A percentile compares a stretch with the other conserved stretches of the same genome.
These are phyloP conservation scores for Bambusicola thoracicus DNA, from an alignment of 2,113 vertebrate species.

Conservation along the genomic window DNA sequence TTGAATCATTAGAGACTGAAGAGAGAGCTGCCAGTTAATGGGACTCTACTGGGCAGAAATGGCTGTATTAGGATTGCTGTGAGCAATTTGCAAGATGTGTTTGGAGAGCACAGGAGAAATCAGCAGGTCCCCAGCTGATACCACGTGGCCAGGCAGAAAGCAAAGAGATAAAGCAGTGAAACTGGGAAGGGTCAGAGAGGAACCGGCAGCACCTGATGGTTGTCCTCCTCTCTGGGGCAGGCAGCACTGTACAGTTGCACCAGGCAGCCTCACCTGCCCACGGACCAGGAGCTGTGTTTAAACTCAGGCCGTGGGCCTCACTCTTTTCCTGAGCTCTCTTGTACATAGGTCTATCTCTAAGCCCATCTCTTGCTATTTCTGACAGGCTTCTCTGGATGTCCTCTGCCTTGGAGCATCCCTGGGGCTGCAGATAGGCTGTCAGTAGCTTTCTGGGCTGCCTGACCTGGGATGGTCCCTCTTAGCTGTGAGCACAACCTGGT, in stretches of 20 bases:
- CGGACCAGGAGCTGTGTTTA: background rate
- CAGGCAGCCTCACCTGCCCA: background rate
- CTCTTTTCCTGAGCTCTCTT: background rate
- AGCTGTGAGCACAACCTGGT: background rate
- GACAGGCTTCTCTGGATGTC: background rate
- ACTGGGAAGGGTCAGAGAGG: background rate
- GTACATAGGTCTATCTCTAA: background rate
- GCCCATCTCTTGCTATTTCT: background rate
- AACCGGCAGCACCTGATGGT: fast-evolving
- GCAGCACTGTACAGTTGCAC: background rate
- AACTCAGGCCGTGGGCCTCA: fast-evolving
- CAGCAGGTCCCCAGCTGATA: background rate
- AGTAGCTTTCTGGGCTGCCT: background rate
- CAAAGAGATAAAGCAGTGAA: fast-evolving
- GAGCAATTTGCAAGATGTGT: background rate
- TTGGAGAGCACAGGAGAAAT: background rate
- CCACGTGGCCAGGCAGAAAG: fast-evolving
- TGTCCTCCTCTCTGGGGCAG: background rate
- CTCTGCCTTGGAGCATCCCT: background rate
- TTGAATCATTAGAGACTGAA: background rate
- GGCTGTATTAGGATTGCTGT: background rate
- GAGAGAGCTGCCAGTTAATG: background rate
- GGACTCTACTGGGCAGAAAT: background rate
- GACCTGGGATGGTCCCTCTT: background rate
- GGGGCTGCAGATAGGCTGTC: background rate